These are phyloP conservation scores for Anhinga anhinga DNA, from an alignment of 2,113 vertebrate species.

Conservation along the genomic window DNA sequence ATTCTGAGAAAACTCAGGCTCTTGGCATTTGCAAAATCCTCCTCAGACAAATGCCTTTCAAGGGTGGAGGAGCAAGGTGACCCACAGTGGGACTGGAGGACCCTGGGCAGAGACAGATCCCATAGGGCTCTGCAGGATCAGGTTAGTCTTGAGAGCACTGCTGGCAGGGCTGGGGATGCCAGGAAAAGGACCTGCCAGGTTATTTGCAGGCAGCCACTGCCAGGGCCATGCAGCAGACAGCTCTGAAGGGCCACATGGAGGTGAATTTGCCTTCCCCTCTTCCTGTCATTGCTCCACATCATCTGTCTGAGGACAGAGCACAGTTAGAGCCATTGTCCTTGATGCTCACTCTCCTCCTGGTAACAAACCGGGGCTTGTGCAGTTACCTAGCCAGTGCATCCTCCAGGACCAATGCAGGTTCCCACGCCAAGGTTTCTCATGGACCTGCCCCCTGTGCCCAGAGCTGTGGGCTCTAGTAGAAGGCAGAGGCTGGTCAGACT, in stretches of 20 bases:
- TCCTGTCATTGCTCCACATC: neutral
- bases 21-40: neutral
- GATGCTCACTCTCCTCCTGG: neutral
- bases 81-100: neutral
- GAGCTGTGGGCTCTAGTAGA: neutral
- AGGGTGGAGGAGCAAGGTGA: neutral
- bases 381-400: neutral
- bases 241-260: constrained; percentile 2
- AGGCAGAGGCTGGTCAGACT: neutral
- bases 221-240: neutral
- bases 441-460: neutral
- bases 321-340: neutral
- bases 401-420: neutral
- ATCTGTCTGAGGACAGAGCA: neutral
- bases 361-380: accelerated
- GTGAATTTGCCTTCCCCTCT: constrained; percentile 3
- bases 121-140: neutral
- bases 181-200: neutral
- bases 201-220: neutral
- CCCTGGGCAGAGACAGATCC: neutral
- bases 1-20: neutral
- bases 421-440: neutral
- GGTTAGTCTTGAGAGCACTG: neutral
- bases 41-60: neutral
- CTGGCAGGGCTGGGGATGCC: neutral